phyloP scores from a whole-genome alignment of 1,140 invertebrate genomes.

The Ridgeia piscesae region DNA sequence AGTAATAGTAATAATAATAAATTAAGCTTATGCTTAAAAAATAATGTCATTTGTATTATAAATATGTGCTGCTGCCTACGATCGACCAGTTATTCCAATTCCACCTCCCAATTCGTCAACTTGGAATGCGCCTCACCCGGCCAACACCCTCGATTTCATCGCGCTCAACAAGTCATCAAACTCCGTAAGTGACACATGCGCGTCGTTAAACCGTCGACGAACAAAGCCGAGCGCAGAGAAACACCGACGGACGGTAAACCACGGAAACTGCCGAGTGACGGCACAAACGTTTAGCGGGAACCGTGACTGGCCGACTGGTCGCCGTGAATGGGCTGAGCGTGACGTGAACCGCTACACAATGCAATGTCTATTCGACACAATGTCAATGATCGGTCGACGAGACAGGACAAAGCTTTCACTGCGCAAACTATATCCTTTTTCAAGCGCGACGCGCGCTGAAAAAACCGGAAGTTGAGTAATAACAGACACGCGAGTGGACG shows the following conservation, averaged over 20 bases:
- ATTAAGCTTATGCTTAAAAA: no score
- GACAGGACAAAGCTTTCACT: slow-evolving; percentile 4
- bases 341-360: not conserved
- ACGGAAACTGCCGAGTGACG: not conserved
- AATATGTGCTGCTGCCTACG: no score
- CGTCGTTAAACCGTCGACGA: not conserved
- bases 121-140: not conserved
- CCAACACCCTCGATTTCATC: not conserved
- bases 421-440: not conserved
- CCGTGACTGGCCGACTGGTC: not conserved
- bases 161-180: not conserved
- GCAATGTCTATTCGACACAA: not conserved
- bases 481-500: not conserved
- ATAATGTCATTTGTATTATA: no score
- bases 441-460: not conserved
- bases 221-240: not conserved
- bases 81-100: no score
- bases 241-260: not conserved
- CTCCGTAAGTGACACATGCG: not conserved
- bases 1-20: no score
- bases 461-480: not conserved
- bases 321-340: not conserved
- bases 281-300: not conserved
- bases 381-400: not conserved
- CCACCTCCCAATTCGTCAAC: not conserved